These are phyloP conservation scores for Acleris cristana DNA, from an alignment of 2,888 invertebrate genomes.

Conservation along the genomic window DNA sequence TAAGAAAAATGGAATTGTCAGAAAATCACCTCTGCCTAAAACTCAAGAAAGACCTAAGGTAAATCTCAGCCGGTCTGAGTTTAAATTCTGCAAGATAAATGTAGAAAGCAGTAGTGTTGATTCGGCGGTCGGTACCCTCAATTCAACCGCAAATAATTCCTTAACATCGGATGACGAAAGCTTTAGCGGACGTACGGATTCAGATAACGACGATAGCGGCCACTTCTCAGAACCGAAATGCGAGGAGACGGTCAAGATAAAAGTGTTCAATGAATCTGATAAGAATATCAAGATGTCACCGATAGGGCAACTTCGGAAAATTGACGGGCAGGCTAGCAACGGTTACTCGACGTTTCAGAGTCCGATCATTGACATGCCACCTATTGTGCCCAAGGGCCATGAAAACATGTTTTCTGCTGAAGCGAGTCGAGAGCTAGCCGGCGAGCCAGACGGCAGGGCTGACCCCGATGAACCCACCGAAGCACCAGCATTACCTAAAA, in stretches of 20 bases:
- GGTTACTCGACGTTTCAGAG: slow-evolving; percentile 79
- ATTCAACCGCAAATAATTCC: slow-evolving; percentile 82
- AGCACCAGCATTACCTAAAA: slow-evolving; percentile 87
- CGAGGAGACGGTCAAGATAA: slow-evolving; percentile 80
- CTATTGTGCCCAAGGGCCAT: slow-evolving; percentile 72
- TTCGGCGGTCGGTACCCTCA: slow-evolving; percentile 83
- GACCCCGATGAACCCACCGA: slow-evolving; percentile 89
- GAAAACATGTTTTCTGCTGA: slow-evolving; percentile 78
- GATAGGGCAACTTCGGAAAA: slow-evolving; percentile 72
- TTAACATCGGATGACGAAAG: slow-evolving; percentile 80
- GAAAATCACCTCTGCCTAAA: slow-evolving; percentile 86
- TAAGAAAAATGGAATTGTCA: slow-evolving; percentile 76
- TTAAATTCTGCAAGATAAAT: slow-evolving; percentile 82
- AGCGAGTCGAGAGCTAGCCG: slow-evolving; percentile 90
- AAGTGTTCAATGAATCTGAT: slow-evolving; percentile 76
- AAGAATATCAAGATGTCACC: slow-evolving; percentile 76
- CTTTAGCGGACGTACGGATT: slow-evolving; percentile 81
- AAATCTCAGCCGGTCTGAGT: slow-evolving; percentile 80
- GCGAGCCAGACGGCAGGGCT: slow-evolving; percentile 94
- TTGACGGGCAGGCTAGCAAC: slow-evolving; percentile 71
- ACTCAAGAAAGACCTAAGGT: slow-evolving; percentile 87
- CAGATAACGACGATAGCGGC: slow-evolving; percentile 84
- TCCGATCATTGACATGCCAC: slow-evolving; percentile 77
- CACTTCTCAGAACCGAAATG: slow-evolving; percentile 79
- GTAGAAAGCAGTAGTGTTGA: slow-evolving; percentile 78